Evolutionary conservation across 2,113 vertebrate genomes (phyloP).

Genomic region (Opisthocomus hoazin): DNA sequence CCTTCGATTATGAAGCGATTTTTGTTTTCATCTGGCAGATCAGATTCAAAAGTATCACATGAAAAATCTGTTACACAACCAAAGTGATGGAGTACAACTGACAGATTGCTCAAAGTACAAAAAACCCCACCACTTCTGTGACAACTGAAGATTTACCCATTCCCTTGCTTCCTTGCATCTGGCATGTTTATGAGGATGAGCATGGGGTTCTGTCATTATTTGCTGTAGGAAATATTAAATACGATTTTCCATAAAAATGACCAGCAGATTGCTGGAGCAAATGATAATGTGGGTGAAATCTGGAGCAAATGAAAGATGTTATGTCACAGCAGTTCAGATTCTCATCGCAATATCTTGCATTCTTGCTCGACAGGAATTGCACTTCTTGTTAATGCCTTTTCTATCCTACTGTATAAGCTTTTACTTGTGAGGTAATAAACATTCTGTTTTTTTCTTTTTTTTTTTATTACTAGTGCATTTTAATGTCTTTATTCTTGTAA

Average conservation of each 20-base stretch:
- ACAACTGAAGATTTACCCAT: conserved; percentile 48
- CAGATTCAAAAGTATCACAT: conserved; percentile 20
- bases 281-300: conserved; percentile 20
- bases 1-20: conserved; percentile 14
- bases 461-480: conserved; percentile 48
- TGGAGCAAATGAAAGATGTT: conserved; percentile 3
- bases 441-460: conserved; percentile 21
- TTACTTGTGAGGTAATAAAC: conserved; percentile 72
- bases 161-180: conserved; percentile 55
- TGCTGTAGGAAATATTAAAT: conserved; percentile 42
- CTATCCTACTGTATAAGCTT: conserved; percentile 60
- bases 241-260: conserved; percentile 9
- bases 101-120: conserved; percentile 42
- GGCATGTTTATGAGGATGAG: neutral
- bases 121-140: conserved; percentile 15
- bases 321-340: conserved; percentile 52
- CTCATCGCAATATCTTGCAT: conserved; percentile 34
- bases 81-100: conserved; percentile 28
- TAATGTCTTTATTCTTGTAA: conserved; percentile 38
- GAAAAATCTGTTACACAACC: conserved; percentile 33
- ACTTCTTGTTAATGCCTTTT: conserved; percentile 70
- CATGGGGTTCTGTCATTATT: conserved; percentile 10
- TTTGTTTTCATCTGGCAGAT: conserved; percentile 37
- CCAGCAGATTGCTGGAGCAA: conserved; percentile 28
- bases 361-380: conserved; percentile 69